Evolutionary conservation across 2,888 invertebrate species (phyloP).

Genomic region (Dendrolimus pini): DNA sequence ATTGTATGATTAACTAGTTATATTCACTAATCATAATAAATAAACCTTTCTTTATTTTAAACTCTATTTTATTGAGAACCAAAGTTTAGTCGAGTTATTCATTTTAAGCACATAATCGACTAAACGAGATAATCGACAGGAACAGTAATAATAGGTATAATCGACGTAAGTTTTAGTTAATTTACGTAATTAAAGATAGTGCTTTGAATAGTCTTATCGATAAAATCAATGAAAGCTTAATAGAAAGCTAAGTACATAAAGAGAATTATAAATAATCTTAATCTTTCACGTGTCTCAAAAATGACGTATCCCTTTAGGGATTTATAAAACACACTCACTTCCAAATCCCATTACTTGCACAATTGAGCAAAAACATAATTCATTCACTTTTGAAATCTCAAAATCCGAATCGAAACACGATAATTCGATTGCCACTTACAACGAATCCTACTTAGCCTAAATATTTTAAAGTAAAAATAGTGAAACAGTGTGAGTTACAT

Average conservation of each 20-base stretch:
- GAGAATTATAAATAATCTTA: not conserved
- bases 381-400: constrained; percentile 9
- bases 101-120: not conserved
- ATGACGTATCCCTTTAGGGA: not conserved
- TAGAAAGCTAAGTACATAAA: not conserved
- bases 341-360: not conserved
- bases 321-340: constrained; percentile 1
- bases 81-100: not conserved
- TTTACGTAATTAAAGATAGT: not conserved
- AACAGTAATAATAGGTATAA: constrained; percentile 3
- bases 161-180: constrained; percentile 17
- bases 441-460: constrained; percentile 38
- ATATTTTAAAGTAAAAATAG: constrained; percentile 46
- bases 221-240: not conserved
- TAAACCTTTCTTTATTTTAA: not conserved
- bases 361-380: constrained; percentile 5
- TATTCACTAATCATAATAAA: not conserved
- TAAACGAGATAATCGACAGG: constrained; percentile 12
- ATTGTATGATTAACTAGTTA: constrained; percentile 13
- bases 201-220: no score
- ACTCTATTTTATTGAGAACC: not conserved
- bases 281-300: no score
- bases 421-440: constrained; percentile 20
- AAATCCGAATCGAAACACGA: not conserved
- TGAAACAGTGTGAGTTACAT: constrained; percentile 58